These are phyloP conservation scores for Maniola hyperantus DNA, from an alignment of 2,888 invertebrate species.

Conservation along the genomic window DNA sequence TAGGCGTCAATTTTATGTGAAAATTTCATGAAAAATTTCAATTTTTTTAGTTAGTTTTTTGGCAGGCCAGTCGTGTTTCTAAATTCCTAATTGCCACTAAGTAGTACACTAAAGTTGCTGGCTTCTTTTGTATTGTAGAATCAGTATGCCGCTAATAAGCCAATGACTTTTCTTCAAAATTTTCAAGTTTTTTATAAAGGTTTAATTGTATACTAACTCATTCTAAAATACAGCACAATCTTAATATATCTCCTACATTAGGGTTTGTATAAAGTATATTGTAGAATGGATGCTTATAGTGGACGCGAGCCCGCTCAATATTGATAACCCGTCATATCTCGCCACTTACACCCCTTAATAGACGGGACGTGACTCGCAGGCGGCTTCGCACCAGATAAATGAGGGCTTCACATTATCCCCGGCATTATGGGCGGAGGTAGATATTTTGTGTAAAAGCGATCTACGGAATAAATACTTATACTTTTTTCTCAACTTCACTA, in stretches of 20 bases:
- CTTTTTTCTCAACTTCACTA: background rate
- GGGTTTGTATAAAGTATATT: background rate
- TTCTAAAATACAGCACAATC: too few relatives aligned
- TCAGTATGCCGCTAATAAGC: too few relatives aligned
- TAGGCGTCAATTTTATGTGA: too few relatives aligned
- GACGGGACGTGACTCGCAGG: constrained; percentile 52
- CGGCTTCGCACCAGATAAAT: constrained; percentile 38
- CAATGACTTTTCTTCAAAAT: too few relatives aligned
- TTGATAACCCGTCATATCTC: constrained; percentile 51
- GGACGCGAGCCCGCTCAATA: constrained; percentile 41
- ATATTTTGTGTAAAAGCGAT: constrained; percentile 9
- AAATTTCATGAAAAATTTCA: too few relatives aligned
- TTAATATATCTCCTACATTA: background rate
- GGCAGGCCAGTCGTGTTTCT: too few relatives aligned
- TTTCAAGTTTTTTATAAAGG: too few relatives aligned
- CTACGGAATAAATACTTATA: background rate
- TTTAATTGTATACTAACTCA: too few relatives aligned
- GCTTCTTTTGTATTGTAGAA: too few relatives aligned
- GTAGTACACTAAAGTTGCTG: too few relatives aligned
- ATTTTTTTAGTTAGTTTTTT: too few relatives aligned
- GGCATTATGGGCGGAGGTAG: constrained; percentile 23
- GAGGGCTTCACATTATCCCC: constrained; percentile 32
- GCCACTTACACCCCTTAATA: constrained; percentile 50
- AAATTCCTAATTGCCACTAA: too few relatives aligned
- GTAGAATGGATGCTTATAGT: constrained; percentile 32